Percentiles rank a stretch among this genome's conserved stretches.
phyloP scores from a whole-genome alignment of 2,797 vertebrate genomes.

The Melopsittacus undulatus region DNA sequence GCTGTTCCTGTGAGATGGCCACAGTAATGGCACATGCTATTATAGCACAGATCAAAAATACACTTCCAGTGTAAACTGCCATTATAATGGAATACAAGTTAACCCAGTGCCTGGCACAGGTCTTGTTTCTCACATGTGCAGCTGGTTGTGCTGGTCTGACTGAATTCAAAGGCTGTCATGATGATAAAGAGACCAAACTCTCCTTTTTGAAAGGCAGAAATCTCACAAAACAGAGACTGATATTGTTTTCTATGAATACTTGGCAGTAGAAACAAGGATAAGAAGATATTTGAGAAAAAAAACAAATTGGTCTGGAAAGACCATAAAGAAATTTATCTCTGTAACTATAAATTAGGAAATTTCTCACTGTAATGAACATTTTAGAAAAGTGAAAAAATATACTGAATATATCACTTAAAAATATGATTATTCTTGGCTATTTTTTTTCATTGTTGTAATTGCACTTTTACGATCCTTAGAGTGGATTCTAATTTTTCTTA shows the following conservation, averaged over 20 bases:
- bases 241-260: background rate
- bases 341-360: background rate
- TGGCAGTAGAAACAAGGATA: background rate
- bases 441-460: background rate
- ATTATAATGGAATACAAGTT: background rate
- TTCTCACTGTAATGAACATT: background rate
- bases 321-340: background rate
- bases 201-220: background rate
- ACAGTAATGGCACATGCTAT: accelerated
- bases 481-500: background rate
- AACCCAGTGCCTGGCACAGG: background rate
- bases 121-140: background rate
- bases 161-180: background rate
- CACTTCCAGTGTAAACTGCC: background rate
- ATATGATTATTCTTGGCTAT: background rate
- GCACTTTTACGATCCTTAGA: background rate
- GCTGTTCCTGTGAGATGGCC: background rate
- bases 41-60: background rate
- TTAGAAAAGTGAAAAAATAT: background rate
- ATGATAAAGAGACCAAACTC: background rate
- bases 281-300: background rate
- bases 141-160: background rate
- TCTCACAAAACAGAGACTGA: background rate
- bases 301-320: background rate
- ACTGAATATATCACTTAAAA: background rate